A percentile compares a stretch with the other conserved stretches of the same genome.
phyloP scores from a whole-genome alignment of 2,888 invertebrate species.

The Drosophila yooni region DNA sequence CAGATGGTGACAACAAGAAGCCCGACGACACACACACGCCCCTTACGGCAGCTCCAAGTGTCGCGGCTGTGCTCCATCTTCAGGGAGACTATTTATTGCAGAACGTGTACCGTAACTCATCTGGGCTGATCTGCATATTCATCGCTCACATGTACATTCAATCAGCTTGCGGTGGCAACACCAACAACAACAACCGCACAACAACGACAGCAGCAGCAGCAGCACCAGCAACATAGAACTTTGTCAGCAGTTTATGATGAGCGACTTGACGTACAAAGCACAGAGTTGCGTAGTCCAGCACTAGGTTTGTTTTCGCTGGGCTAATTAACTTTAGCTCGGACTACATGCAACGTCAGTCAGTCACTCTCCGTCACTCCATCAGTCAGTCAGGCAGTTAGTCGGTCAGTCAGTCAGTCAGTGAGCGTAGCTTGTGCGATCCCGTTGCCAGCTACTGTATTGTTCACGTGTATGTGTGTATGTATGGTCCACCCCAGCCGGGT shows the following conservation, averaged over 20 bases:
- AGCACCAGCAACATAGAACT: conserved; percentile 44
- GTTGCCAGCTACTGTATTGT: conserved; percentile 39
- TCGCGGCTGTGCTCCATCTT: conserved; percentile 3
- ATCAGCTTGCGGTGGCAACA: conserved; percentile 63
- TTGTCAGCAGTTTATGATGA: conserved; percentile 71
- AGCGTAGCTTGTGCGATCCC: conserved; percentile 32
- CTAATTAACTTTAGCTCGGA: conserved; percentile 51
- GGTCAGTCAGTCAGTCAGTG: conserved; percentile 3
- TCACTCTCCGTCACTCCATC: conserved; percentile 6
- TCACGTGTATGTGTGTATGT: conserved; percentile 12
- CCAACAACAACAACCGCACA: conserved; percentile 28
- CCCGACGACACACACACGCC: conserved; percentile 38
- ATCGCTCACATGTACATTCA: conserved; percentile 39
- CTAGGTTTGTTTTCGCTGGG: conserved; percentile 19
- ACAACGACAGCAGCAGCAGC: conserved; percentile 23
- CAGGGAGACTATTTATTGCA: conserved; percentile 8
- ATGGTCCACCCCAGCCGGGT: conserved; percentile 26
- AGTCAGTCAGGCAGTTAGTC: conserved; percentile 1
- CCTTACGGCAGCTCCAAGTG: conserved; percentile 3
- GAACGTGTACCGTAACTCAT: conserved; percentile 49
- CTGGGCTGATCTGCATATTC: conserved; percentile 29
- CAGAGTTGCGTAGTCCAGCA: conserved; percentile 7
- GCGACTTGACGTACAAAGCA: conserved; percentile 66
- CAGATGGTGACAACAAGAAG: conserved; percentile 35
- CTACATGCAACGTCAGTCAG: conserved; percentile 7